Evolutionary conservation across 2,797 vertebrate genomes (phyloP).

Genomic region (Aeoliscus strigatus): DNA sequence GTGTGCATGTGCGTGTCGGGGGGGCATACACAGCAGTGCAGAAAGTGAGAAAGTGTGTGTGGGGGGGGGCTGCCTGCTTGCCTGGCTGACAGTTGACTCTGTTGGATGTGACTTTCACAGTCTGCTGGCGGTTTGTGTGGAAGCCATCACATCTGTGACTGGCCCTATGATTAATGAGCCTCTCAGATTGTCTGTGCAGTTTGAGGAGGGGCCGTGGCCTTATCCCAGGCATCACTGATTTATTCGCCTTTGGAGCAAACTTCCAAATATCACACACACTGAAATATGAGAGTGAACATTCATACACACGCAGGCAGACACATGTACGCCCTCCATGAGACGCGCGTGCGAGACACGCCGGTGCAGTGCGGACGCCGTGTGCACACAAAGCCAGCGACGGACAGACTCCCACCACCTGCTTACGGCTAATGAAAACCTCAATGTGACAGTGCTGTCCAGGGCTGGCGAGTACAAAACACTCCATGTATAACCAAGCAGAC

Average conservation of each 20-base stretch:
- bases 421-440: conserved; percentile 91
- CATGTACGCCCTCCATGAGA: conserved; percentile 56
- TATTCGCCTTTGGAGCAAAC: conserved; percentile 82
- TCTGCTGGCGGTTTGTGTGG: conserved; percentile 91
- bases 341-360: conserved; percentile 47
- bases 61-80: conserved; percentile 57
- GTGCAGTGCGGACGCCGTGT: conserved; percentile 40
- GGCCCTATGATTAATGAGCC: conserved; percentile 96
- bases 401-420: conserved; percentile 73
- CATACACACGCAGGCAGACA: conserved; percentile 66
- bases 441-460: conserved; percentile 81
- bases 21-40: conserved; percentile 59
- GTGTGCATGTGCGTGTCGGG: conserved; percentile 55
- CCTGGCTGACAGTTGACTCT: conserved; percentile 84
- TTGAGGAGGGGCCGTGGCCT: conserved; percentile 87
- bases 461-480: conserved; percentile 80
- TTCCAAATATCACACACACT: conserved; percentile 77
- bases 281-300: conserved; percentile 77
- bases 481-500: conserved; percentile 83
- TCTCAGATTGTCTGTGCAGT: conserved; percentile 88
- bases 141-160: conserved; percentile 97
- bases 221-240: conserved; percentile 91
- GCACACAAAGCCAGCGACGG: conserved; percentile 26
- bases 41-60: conserved; percentile 22
- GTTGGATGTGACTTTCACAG: conserved; percentile 99